Conservation (phyloP, 2,888 invertebrate genomes). For the Noctua janthe region DNA sequence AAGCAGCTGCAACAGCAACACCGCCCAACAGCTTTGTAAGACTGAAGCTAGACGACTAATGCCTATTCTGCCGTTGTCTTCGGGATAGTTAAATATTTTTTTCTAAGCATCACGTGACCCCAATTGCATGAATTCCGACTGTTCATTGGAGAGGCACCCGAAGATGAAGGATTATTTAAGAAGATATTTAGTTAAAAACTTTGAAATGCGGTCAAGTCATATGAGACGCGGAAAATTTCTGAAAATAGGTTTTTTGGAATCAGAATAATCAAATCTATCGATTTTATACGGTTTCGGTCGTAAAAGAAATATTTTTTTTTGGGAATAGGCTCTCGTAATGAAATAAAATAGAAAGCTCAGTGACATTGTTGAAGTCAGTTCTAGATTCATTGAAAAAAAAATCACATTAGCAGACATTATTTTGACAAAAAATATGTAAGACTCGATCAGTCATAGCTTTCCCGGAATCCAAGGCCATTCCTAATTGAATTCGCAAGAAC, state of each 20-base stretch:
- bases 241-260: background rate
- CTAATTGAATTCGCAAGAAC: constrained; percentile 17
- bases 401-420: background rate
- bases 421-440: background rate
- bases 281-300: background rate
- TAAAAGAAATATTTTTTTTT: background rate
- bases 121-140: too few species aligned
- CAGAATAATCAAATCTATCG: background rate
- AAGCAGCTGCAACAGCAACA: too few species aligned
- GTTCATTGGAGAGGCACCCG: too few species aligned
- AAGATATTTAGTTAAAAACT: too few species aligned
- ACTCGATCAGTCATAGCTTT: background rate
- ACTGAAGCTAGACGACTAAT: too few species aligned
- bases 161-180: too few species aligned
- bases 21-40: too few species aligned
- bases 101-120: too few species aligned
- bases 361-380: background rate
- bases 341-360: background rate
- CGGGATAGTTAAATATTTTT: too few species aligned
- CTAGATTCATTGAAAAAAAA: background rate
- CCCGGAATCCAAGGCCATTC: constrained; percentile 7
- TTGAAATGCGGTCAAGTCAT: too few species aligned
- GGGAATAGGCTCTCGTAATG: background rate
- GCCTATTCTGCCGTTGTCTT: too few species aligned
- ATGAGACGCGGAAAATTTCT: background rate